These are phyloP conservation scores for Pantelozetes paolii DNA, from an alignment of 2,888 invertebrate genomes.

Conservation along the genomic window DNA sequence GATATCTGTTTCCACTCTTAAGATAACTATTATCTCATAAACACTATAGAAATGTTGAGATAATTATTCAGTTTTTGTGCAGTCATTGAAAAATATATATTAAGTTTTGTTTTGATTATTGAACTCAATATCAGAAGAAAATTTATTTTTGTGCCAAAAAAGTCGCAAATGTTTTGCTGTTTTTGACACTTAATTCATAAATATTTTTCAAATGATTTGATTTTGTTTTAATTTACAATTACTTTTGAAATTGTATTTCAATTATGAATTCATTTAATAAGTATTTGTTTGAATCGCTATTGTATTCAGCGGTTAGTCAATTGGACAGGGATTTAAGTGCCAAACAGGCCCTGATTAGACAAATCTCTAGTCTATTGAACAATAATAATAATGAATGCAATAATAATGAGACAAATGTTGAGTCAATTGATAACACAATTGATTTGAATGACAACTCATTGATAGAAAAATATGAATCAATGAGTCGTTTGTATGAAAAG, in stretches of 20 bases:
- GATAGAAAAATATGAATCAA: conserved; percentile 17
- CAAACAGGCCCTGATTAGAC: not conserved
- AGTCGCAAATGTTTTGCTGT: too few species aligned
- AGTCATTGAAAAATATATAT: too few species aligned
- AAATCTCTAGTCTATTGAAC: not conserved
- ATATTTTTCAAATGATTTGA: too few species aligned
- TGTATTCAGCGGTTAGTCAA: not conserved
- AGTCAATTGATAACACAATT: not conserved
- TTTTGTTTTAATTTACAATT: too few species aligned
- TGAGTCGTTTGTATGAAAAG: conserved; percentile 1
- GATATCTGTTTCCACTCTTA: too few species aligned
- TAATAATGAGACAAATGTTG: not conserved
- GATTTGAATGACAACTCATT: not conserved
- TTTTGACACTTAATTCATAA: too few species aligned
- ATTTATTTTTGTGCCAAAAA: too few species aligned
- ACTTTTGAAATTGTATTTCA: not conserved
- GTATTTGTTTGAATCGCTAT: conserved; percentile 8
- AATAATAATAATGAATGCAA: not conserved
- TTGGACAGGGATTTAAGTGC: not conserved
- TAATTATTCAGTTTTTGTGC: too few species aligned
- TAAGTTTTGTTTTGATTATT: too few species aligned
- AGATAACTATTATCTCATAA: too few species aligned
- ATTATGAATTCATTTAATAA: not conserved
- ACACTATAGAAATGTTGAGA: too few species aligned
- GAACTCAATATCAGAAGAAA: too few species aligned